These are phyloP conservation scores for Seira ritae DNA, from an alignment of 2,888 invertebrate species.

Conservation along the genomic window DNA sequence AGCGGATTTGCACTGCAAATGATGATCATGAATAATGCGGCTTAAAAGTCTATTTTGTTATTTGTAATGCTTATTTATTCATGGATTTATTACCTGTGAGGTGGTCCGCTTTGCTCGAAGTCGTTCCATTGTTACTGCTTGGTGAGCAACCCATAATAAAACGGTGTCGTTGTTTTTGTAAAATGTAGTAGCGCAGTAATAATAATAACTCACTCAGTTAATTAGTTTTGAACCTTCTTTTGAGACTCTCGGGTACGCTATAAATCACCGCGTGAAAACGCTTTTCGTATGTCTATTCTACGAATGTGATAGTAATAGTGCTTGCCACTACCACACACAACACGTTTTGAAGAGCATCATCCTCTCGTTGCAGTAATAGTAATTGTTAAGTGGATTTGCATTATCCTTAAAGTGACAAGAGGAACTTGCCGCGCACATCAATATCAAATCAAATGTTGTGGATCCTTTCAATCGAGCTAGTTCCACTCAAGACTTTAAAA, in stretches of 20 bases:
- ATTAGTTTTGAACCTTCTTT: slow-evolving; percentile 42
- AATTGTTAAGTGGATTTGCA: background rate
- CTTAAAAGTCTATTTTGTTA: too few relatives aligned
- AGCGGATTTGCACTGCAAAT: background rate
- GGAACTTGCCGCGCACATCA: background rate
- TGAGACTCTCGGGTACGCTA: slow-evolving; percentile 26
- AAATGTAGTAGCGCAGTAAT: slow-evolving; percentile 20
- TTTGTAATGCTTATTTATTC: background rate
- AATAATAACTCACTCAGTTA: slow-evolving; percentile 37
- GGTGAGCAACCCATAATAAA: slow-evolving; percentile 57
- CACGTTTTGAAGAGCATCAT: slow-evolving; percentile 5
- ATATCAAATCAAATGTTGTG: background rate
- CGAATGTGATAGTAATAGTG: background rate
- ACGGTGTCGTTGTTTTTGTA: slow-evolving; percentile 4
- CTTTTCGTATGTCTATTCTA: background rate
- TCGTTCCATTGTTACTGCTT: slow-evolving; percentile 56
- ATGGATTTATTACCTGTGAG: slow-evolving; percentile 48
- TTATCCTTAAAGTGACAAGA: background rate
- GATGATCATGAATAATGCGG: too few relatives aligned
- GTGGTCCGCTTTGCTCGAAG: slow-evolving; percentile 59
- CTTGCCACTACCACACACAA: slow-evolving; percentile 6
- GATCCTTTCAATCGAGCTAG: too few relatives aligned
- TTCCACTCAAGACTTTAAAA: slow-evolving; percentile 3
- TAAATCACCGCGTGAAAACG: slow-evolving; percentile 44
- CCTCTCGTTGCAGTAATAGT: too few relatives aligned